phyloP scores from a whole-genome alignment of 2,888 invertebrate species.

The Agriotes lineatus region DNA sequence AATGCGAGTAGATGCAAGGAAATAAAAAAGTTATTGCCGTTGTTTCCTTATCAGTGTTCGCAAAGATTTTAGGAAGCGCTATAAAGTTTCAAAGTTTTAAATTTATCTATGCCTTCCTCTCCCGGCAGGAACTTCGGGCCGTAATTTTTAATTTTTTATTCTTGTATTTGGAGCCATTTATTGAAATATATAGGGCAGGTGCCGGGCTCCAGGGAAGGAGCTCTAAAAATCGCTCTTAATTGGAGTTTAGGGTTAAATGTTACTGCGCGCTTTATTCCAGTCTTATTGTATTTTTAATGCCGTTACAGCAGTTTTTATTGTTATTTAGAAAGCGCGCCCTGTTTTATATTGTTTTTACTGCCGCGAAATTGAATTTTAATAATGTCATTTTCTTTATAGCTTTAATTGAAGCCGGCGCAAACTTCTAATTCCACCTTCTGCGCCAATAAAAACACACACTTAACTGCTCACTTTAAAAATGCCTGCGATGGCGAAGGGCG shows the following conservation, averaged over 20 bases:
- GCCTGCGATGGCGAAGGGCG: no score
- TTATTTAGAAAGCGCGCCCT: slow-evolving; percentile 21
- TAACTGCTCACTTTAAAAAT: slow-evolving; percentile 1
- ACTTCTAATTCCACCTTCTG: slow-evolving; percentile 14
- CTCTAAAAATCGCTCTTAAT: slow-evolving; percentile 7
- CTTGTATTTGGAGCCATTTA: slow-evolving; percentile 16
- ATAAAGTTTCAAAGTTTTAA: slow-evolving; percentile 38
- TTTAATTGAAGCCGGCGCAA: slow-evolving; percentile 32
- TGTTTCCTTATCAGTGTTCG: slow-evolving; percentile 37
- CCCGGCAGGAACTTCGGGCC: slow-evolving; percentile 10
- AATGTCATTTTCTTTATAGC: slow-evolving; percentile 22
- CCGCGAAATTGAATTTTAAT: slow-evolving; percentile 33
- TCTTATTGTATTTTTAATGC: slow-evolving; percentile 31
- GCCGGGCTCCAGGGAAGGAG: background rate
- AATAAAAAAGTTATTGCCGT: slow-evolving; percentile 40
- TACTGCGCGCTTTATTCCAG: slow-evolving; percentile 14
- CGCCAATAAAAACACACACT: background rate
- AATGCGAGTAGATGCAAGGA: slow-evolving; percentile 35
- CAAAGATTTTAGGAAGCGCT: slow-evolving; percentile 34
- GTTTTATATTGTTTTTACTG: slow-evolving; percentile 29
- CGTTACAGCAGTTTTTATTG: slow-evolving; percentile 30
- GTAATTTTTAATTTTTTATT: slow-evolving; percentile 31
- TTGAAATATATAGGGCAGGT: slow-evolving; percentile 11
- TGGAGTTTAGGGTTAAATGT: slow-evolving; percentile 18
- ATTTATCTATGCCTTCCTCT: slow-evolving; percentile 30